These are phyloP conservation scores for Thinocorus orbignyianus DNA, from an alignment of 2,113 vertebrate genomes.

Conservation along the genomic window DNA sequence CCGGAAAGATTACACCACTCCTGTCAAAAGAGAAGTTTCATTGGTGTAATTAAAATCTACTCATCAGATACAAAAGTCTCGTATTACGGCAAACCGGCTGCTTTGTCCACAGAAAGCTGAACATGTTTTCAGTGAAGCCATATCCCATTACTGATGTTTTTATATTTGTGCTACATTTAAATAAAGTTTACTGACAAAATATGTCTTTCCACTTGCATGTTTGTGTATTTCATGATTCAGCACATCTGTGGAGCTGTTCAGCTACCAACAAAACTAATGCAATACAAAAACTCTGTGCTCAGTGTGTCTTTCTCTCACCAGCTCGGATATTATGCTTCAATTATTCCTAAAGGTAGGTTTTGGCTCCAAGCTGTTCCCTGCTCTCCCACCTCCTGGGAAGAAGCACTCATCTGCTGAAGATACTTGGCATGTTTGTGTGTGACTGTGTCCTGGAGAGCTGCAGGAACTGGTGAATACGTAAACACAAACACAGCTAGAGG, in stretches of 20 bases:
- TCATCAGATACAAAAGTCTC: neutral
- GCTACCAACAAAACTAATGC: neutral
- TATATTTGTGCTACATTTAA: neutral
- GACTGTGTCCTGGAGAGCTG: neutral
- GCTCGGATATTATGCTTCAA: neutral
- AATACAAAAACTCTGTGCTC: neutral
- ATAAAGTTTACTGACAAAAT: neutral
- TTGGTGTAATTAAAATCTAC: neutral
- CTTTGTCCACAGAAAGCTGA: neutral
- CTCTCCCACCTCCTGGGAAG: neutral
- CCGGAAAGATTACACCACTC: neutral
- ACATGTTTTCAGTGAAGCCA: neutral
- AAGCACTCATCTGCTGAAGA: neutral
- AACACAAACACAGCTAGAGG: neutral
- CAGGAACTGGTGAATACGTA: neutral
- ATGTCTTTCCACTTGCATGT: neutral
- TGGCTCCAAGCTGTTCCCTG: neutral
- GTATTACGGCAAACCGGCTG: neutral
- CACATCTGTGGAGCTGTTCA: neutral
- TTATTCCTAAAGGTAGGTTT: neutral
- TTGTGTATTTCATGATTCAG: neutral
- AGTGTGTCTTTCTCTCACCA: neutral
- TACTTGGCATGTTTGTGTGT: neutral
- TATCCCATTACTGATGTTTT: neutral
- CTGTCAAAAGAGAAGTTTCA: neutral